Evolutionary conservation across 2,888 invertebrate genomes (phyloP).

Genomic region (Malacosoma neustria): DNA sequence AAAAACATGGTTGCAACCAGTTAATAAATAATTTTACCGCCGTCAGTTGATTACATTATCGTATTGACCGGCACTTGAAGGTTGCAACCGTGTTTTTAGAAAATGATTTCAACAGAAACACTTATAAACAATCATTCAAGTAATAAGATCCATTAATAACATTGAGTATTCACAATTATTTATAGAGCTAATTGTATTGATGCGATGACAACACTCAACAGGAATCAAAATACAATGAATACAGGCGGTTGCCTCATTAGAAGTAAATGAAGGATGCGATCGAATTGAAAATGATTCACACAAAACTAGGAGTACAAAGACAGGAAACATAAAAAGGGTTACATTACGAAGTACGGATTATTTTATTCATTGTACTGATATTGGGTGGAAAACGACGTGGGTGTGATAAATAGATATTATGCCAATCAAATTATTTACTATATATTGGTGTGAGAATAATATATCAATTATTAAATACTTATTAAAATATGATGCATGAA

Average conservation of each 20-base stretch:
- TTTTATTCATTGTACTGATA: no score
- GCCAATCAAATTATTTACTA: constrained; percentile 13
- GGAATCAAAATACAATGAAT: constrained; percentile 41
- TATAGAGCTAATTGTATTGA: constrained; percentile 41
- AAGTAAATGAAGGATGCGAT: not conserved
- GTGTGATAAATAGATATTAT: not conserved
- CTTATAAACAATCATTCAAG: constrained; percentile 52
- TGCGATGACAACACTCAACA: constrained; percentile 57
- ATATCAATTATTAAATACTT: not conserved
- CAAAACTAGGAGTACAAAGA: not conserved
- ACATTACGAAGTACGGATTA: no score
- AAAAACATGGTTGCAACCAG: constrained; percentile 52
- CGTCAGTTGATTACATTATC: not conserved
- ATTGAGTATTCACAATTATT: constrained; percentile 49
- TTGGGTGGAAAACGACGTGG: no score
- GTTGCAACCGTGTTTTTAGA: constrained; percentile 48
- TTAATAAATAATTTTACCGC: constrained; percentile 4
- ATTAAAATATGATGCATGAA: constrained; percentile 6
- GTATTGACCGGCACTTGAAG: no score
- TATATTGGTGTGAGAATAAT: not conserved
- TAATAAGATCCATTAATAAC: constrained; percentile 44
- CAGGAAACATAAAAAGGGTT: no score
- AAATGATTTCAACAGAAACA: constrained; percentile 38
- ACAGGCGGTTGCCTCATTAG: constrained; percentile 40
- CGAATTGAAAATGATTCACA: not conserved